Evolutionary conservation across 2,888 invertebrate species (phyloP), one percentile per base, ranked within the genome.

Genomic region (Bibio marci): DNA sequence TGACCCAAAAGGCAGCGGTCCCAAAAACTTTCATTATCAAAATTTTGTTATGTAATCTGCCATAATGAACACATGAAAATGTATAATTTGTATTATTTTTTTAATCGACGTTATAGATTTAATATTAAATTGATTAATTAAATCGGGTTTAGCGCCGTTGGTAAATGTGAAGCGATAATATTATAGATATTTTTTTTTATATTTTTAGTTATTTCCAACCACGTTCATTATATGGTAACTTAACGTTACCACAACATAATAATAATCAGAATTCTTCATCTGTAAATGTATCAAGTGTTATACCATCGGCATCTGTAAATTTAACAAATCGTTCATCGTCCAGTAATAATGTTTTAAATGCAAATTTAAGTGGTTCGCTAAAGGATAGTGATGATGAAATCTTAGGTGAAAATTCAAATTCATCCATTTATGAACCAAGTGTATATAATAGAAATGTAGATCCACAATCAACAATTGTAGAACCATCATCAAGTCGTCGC

Each of bases 281-380:
- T 33, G 17, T 26, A 37, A 18, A 14, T 36, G 33, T 25, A 34
- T 27, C 22, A 4, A 27, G 22, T 25, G n/a, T 14, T 31, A 12
- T 13, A 26, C n/a, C 33, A 26, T 37, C 42, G 26, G 37, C 30
- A 18, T 18, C 37, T 30, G 41, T 35, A 7, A 32, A 39, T 32
- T 27, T 36, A 38, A 36, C 38, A 28, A 37, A 44, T 27, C 43
- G 37, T 10, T 40, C 46, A 37, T 38, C 48, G 3, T 31, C 42
- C 27, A 58, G 62, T 35, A 62, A 62, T 49, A 62, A 62, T 49
- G 55, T 62, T 44, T 50, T 62, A 35, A 62, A 62, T 52, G 54
- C 58, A 50, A 59, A 62, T 55, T 55, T 61, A 50, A 56, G 61
- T 48, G 62, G 61, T 41, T 61, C 61, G 32, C 59, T 62, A 42